phyloP scores from a whole-genome alignment of 2,797 vertebrate genomes.

The Sebastes matsubarae region DNA sequence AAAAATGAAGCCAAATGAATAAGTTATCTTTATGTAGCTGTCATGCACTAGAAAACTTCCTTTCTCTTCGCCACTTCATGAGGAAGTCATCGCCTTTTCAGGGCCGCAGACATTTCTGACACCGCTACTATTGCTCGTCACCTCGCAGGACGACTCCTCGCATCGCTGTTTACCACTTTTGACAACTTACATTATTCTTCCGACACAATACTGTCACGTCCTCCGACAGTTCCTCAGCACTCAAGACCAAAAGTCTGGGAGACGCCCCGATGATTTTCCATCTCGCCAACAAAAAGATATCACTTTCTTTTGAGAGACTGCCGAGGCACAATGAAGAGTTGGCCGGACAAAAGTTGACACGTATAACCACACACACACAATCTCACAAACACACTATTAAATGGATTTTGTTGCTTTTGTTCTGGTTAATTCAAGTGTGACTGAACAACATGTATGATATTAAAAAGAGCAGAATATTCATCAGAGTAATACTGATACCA shows the following conservation, averaged over 20 bases:
- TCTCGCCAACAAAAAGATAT: slow-evolving; percentile 8
- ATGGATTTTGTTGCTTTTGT: not conserved
- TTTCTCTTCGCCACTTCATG: slow-evolving; percentile 67
- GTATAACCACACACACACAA: slow-evolving; percentile 7
- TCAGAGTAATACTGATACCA: not conserved
- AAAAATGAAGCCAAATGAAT: not conserved
- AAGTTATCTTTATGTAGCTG: slow-evolving; percentile 7
- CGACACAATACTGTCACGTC: slow-evolving; percentile 58
- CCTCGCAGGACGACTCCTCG: slow-evolving; percentile 14
- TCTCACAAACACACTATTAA: slow-evolving; percentile 9
- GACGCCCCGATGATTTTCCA: slow-evolving; percentile 33
- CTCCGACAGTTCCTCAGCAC: slow-evolving; percentile 47
- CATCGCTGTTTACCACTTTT: slow-evolving; percentile 66
- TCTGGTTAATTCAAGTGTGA: not conserved
- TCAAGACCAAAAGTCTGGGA: slow-evolving; percentile 37
- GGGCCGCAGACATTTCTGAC: slow-evolving; percentile 69
- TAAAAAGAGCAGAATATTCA: not conserved
- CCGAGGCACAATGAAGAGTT: not conserved
- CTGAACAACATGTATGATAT: not conserved
- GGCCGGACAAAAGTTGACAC: slow-evolving; percentile 28
- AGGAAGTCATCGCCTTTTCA: slow-evolving; percentile 81
- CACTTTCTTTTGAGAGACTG: not conserved
- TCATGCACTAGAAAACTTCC: not conserved
- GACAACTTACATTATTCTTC: slow-evolving; percentile 79
- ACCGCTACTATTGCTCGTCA: slow-evolving; percentile 56